A percentile compares a stretch with the other conserved stretches of the same genome.
These are phyloP conservation scores for Equus quagga DNA, from an alignment of 2,113 vertebrate genomes.

Conservation along the genomic window DNA sequence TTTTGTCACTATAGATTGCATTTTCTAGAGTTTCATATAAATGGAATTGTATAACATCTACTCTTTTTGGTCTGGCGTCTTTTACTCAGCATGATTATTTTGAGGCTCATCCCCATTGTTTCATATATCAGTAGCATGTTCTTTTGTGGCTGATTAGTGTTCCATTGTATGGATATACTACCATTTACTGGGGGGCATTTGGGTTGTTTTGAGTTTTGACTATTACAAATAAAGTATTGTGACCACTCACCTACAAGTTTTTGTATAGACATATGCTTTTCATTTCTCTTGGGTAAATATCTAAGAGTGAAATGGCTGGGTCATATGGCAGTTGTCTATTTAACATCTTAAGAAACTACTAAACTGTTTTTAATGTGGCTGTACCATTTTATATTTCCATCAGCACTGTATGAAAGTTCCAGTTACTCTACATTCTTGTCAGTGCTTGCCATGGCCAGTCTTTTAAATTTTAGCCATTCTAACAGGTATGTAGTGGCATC, in stretches of 20 bases:
- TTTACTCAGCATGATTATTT: neutral
- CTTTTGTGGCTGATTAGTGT: neutral
- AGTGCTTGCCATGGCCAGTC: neutral
- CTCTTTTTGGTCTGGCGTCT: neutral
- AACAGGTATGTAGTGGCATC: neutral
- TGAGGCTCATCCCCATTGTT: neutral
- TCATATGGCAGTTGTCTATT: neutral
- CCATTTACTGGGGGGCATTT: neutral
- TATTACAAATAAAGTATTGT: neutral
- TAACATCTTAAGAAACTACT: neutral
- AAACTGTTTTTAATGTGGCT: neutral
- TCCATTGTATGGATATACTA: neutral
- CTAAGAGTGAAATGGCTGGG: neutral
- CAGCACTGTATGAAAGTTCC: neutral
- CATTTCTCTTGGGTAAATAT: constrained; percentile 13
- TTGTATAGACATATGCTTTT: neutral
- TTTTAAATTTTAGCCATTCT: neutral
- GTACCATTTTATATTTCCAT: neutral
- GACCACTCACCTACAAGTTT: neutral
- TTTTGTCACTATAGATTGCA: neutral
- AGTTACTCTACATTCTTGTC: neutral
- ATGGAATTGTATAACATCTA: neutral
- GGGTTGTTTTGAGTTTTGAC: neutral
- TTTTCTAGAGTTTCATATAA: neutral
- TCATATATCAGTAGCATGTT: neutral